Conservation (phyloP, 1,140 invertebrate species). For the Oncopodura yosiiana region DNA sequence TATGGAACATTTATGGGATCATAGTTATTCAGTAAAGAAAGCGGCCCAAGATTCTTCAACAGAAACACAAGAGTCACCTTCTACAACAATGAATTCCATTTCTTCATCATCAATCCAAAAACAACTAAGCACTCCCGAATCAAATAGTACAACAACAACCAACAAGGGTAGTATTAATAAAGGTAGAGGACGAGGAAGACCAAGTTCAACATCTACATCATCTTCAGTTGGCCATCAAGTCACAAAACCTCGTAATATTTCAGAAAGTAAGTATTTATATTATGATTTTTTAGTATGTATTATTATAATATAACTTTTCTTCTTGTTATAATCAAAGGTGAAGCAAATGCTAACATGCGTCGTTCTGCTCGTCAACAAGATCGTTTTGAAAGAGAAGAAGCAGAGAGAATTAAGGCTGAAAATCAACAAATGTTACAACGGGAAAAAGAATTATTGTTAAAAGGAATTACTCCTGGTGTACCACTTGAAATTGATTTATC, state of each 20-base stretch:
- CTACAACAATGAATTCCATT: not conserved
- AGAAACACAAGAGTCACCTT: too few species aligned
- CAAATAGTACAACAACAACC: too few species aligned
- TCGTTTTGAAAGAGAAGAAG: conserved; percentile 39
- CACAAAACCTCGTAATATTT: not conserved
- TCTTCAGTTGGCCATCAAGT: not conserved
- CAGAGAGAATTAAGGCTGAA: conserved; percentile 38
- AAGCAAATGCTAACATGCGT: conserved; percentile 28
- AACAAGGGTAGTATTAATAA: conserved; percentile 1
- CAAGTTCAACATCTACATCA: not conserved
- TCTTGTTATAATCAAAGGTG: conserved; percentile 8
- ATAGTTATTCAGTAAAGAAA: conserved; percentile 15
- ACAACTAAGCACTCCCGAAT: not conserved
- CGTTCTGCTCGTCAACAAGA: conserved; percentile 41
- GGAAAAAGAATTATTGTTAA: conserved; percentile 35
- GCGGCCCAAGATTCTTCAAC: too few species aligned
- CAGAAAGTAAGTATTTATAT: not conserved
- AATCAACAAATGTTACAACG: conserved; percentile 39
- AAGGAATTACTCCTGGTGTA: not conserved
- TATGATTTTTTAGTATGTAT: not conserved
- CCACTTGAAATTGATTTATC: not conserved
- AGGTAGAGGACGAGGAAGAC: too few species aligned
- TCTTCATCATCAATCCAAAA: not conserved
- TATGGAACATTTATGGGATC: conserved; percentile 15
- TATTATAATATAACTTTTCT: conserved; percentile 5